These are phyloP conservation scores for Meiosimyza decipiens DNA, from an alignment of 2,888 invertebrate genomes.

Conservation along the genomic window DNA sequence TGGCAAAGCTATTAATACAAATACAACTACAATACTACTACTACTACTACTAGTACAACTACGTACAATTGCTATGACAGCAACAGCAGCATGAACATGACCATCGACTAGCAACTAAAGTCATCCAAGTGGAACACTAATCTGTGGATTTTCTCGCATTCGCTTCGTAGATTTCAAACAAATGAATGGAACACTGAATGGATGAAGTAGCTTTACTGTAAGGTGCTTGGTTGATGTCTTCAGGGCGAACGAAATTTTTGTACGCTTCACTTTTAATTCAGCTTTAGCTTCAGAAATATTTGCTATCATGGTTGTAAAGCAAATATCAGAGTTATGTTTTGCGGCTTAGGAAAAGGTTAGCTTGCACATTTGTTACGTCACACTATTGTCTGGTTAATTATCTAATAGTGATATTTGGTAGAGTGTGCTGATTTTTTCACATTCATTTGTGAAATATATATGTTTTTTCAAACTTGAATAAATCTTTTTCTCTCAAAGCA, in stretches of 20 bases:
- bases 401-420: no score
- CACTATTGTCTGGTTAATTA: no score
- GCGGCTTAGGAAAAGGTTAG: background rate
- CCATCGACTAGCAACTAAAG: conserved; percentile 25
- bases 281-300: background rate
- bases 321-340: conserved; percentile 15
- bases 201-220: background rate
- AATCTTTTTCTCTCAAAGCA: no score
- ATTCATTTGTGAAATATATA: no score
- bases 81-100: background rate
- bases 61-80: background rate
- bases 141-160: conserved; percentile 34
- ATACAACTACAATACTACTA: conserved; percentile 11
- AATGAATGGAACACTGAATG: conserved; percentile 16
- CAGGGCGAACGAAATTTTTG: conserved; percentile 3
- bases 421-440: no score
- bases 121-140: conserved; percentile 33
- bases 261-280: conserved; percentile 6
- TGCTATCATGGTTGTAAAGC: background rate
- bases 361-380: background rate
- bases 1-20: conserved; percentile 10
- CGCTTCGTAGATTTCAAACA: conserved; percentile 32
- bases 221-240: background rate
- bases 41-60: background rate
- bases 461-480: no score